These are phyloP conservation scores for Laspeyria flexula DNA, from an alignment of 2,888 invertebrate genomes.

Conservation along the genomic window DNA sequence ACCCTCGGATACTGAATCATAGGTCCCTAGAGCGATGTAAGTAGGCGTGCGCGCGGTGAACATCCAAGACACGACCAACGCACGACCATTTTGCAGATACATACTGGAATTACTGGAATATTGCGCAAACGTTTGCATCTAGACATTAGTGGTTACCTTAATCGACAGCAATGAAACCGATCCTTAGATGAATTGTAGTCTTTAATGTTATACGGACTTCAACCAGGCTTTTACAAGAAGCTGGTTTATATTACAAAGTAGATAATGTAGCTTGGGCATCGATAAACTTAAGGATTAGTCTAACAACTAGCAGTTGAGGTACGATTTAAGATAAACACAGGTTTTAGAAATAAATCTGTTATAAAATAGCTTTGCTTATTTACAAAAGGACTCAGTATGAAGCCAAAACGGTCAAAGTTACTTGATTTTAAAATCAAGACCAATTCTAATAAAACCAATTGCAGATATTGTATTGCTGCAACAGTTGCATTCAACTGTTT, in stretches of 20 bases:
- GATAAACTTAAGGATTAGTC: constrained; percentile 7
- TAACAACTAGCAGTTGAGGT: not conserved
- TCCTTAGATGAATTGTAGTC: constrained; percentile 50
- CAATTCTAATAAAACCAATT: not conserved
- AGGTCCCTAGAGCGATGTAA: constrained; percentile 48
- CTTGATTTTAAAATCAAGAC: too few relatives aligned
- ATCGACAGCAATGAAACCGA: constrained; percentile 64
- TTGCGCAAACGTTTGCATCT: constrained; percentile 50
- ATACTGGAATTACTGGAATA: constrained; percentile 52
- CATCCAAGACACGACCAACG: constrained; percentile 43
- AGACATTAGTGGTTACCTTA: constrained; percentile 64
- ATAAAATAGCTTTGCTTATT: too few relatives aligned
- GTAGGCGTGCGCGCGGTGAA: constrained; percentile 43
- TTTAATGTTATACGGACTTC: constrained; percentile 37
- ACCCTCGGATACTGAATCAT: constrained; percentile 55
- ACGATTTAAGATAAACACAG: not conserved
- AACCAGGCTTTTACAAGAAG: constrained; percentile 28
- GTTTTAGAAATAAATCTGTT: not conserved
- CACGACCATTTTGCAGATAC: constrained; percentile 41
- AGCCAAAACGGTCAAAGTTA: not conserved
- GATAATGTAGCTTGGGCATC: constrained; percentile 8
- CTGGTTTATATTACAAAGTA: constrained; percentile 18
- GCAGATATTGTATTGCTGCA: not conserved
- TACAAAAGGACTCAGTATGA: too few relatives aligned
- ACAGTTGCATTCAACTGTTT: not conserved